Conservation (phyloP, 2,888 invertebrate species). For the Tenthredo notha region DNA sequence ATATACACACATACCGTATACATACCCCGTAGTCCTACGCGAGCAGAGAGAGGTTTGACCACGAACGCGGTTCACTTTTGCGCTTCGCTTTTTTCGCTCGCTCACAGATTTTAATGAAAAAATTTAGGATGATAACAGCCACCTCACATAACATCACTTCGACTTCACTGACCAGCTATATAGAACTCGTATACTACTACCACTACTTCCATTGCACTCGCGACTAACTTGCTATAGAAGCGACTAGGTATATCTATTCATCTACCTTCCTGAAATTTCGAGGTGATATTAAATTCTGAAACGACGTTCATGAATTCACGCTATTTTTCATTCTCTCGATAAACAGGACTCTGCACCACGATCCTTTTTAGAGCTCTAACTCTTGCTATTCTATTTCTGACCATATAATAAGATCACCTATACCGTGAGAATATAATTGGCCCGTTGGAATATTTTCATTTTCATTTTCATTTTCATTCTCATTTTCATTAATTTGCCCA, state of each 20-base stretch:
- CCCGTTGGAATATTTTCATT: neutral
- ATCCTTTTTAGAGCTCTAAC: neutral
- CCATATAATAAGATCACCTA: neutral
- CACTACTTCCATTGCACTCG: neutral
- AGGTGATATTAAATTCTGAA: neutral
- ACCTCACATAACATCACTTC: neutral
- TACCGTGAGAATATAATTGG: neutral
- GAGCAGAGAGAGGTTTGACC: neutral
- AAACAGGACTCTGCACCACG: neutral
- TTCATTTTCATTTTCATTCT: neutral
- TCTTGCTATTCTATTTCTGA: neutral
- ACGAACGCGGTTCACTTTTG: neutral
- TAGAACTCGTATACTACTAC: neutral
- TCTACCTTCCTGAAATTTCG: neutral
- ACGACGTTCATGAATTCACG: neutral
- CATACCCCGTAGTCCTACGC: neutral
- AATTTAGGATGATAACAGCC: neutral
- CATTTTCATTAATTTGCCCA: neutral
- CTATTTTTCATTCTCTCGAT: neutral
- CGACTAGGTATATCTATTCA: neutral
- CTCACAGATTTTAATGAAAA: slow-evolving; percentile 10
- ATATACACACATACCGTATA: neutral
- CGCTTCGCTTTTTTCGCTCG: neutral
- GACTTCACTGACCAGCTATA: neutral
- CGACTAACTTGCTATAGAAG: neutral